Percentiles rank a stretch among this genome's conserved stretches.
Conservation (phyloP, 2,113 vertebrate species). For the Tauraco erythrolophus region DNA sequence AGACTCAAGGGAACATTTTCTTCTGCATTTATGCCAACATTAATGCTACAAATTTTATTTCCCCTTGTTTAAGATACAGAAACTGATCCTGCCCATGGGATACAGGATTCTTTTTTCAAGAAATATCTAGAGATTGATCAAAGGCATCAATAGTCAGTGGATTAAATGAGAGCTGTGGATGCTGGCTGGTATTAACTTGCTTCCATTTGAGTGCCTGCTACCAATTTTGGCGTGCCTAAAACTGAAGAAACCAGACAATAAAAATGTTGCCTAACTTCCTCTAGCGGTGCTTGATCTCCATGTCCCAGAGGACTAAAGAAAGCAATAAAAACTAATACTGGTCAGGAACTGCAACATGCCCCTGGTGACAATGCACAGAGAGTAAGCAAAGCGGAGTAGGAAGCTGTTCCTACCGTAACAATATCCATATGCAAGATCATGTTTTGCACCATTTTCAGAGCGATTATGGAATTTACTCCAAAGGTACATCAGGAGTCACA, state of each 20-base stretch:
- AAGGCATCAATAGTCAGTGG: background rate
- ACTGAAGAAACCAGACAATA: background rate
- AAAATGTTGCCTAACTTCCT: background rate
- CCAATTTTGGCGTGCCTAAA: constrained; percentile 18
- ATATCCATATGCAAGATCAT: background rate
- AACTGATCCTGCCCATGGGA: background rate
- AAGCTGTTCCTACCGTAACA: background rate
- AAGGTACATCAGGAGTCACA: background rate
- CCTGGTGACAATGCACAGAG: background rate
- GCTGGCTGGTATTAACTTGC: background rate
- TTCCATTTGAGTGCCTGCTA: background rate
- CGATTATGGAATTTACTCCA: background rate
- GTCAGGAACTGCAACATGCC: background rate
- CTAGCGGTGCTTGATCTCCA: background rate
- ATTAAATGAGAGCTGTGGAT: background rate
- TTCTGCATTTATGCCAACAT: background rate
- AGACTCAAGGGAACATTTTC: background rate
- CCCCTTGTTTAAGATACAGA: background rate
- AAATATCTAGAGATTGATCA: background rate
- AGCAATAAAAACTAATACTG: background rate
- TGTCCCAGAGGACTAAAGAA: background rate
- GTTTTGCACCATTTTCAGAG: background rate
- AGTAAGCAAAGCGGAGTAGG: background rate
- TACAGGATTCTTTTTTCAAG: background rate
- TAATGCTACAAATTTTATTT: background rate